Evolutionary conservation across 2,888 invertebrate species (phyloP), one percentile per base, ranked within the genome.

Genomic region (Xiphydria camelus): DNA sequence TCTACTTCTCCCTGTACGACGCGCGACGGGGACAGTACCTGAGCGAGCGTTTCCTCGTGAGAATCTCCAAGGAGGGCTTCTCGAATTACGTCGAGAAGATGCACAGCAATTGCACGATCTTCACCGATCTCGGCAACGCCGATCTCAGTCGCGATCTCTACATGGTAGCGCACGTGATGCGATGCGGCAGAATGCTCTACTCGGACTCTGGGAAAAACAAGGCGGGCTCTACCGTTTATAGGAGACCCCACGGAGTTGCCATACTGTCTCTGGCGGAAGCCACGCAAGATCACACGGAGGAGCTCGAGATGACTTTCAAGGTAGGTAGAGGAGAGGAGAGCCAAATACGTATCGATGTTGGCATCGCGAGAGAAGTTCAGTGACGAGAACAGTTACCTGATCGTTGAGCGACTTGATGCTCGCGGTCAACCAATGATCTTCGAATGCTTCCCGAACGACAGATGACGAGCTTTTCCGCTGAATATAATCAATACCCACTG

Each of bases 11-110:
- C 65, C 78, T 94, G 1, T 94, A 90, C 73, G 94, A 95, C 72
- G 85, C 86, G 14, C 82, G 84, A 59, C 83, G 86, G 63, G 84
- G 82, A 62, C 87, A 86, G 62, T 91, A 89, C 55, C 80, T 94
- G 49, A 92, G 94, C 43, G 95, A 95, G 76, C 80, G 94, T 53
- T 94, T 93, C 78, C 81, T 94, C 67, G 91, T 94, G 61, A 84
- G 86, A 73, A 89, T 94, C 75, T 89, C 90, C 55, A 90, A 91
- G 75, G 91, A 93, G 65, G 94, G 93, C 9, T 91, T 92, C 77
- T 89, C 92, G 10, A 90, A 90, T 75, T 91, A 93, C 73, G 85
- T 91, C 51, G 92, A 93, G 65, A 88, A 91, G 67, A 76, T 92
- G 60, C 88, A 91, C 72, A 89, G 89, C 64, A 91, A 91, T 73